A percentile compares a stretch with the other conserved stretches of the same genome.
These are phyloP conservation scores for Aldabrachelys gigantea DNA, from an alignment of 2,113 vertebrate genomes.

Conservation along the genomic window DNA sequence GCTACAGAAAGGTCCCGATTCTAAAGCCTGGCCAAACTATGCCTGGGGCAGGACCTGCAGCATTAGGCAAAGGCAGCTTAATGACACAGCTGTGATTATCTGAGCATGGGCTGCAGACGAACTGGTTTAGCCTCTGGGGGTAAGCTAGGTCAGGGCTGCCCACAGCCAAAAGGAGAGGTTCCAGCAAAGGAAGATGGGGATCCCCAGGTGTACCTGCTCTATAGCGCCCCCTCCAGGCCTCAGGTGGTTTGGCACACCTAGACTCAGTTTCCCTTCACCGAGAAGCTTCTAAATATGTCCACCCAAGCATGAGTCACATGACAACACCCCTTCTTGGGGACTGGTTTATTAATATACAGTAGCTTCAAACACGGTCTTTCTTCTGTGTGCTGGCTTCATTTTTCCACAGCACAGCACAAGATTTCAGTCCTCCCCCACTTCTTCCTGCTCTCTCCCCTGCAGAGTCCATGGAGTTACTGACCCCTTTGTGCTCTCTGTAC, in stretches of 20 bases:
- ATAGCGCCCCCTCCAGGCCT: no score
- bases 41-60: neutral
- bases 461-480: neutral
- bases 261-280: no score
- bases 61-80: neutral
- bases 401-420: neutral
- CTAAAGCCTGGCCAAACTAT: neutral
- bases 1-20: neutral
- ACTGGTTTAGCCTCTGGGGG: neutral
- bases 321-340: no score
- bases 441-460: no score
- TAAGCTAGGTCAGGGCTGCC: neutral
- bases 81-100: no score
- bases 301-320: no score
- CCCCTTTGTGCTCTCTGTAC: neutral
- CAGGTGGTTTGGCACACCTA: no score
- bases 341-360: no score
- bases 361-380: neutral
- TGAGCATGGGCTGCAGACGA: no score
- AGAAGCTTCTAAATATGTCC: no score
- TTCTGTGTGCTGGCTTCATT: neutral
- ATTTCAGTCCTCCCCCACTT: neutral
- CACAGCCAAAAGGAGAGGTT: neutral
- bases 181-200: neutral
- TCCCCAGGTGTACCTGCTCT: accelerated